Evolutionary conservation across 2,888 invertebrate genomes (phyloP), one percentile per base, ranked within the genome.

Genomic region (Rhimphoctona megacephalus): DNA sequence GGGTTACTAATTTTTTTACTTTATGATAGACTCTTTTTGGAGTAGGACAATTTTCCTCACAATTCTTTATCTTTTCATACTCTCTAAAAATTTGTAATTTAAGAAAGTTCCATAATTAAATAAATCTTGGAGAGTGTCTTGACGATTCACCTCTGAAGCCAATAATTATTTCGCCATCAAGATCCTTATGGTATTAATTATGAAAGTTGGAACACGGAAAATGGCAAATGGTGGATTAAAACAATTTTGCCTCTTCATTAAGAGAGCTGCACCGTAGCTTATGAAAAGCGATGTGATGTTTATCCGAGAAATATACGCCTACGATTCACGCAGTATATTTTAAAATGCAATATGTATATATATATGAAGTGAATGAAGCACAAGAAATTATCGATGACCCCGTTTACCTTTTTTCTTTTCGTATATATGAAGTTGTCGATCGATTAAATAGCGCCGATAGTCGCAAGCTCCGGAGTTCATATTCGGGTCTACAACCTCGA

Each of bases 401-500:
- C 5, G 17, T 30, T 61, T 2, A 3, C 14, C 6, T 30, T 30
- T 30, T 17, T 61, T 30, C 61, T 17, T 30, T 17, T 61, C 17
- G 30, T 17, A 61, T 61, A 14, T 30, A 30, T 61, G 17, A 22
- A 49, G 30, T 70, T 2, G 30, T 49, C 14, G 39, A 69, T 43
- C 43, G 69, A 33, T 70, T 70, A 30, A 70, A 70, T 49, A 30
- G 49, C 22, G 3, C 46, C 73, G 33, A 9, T 36, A 36, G 22
- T 54, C 19, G 33, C 49, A 74, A 25, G 54, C 39, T 61, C 49
- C 14, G 25, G 70, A 74, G 74, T 66, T 25, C 61, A 30, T 39
- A 70, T 33, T 76, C 69, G 54, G 54, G 11, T 69, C 69, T 49
- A 69, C 54, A 69, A 36, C 66, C 64, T 69, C 82, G 69, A 57